phyloP scores from a whole-genome alignment of 2,888 invertebrate species.

The Aquatica leii region DNA sequence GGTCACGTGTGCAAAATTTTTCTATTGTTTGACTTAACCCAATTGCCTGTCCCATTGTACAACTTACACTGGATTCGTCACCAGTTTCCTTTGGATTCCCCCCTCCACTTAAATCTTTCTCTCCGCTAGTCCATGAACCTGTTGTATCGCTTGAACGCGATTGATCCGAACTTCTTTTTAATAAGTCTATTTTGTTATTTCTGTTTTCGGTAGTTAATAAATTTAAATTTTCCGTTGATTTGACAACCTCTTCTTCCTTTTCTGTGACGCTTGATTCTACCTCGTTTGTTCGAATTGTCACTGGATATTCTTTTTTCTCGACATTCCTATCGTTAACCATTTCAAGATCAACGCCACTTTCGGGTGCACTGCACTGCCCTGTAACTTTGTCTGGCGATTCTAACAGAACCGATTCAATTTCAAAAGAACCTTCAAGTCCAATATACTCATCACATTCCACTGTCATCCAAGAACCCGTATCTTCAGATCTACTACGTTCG shows the following conservation, averaged over 20 bases:
- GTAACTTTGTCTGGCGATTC: constrained; percentile 53
- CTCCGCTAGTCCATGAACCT: constrained; percentile 80
- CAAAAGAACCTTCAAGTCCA: constrained; percentile 71
- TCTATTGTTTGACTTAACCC: constrained; percentile 80
- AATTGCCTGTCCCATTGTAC: constrained; percentile 80
- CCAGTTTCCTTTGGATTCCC: constrained; percentile 69
- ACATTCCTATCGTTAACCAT: not conserved
- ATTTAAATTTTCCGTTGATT: constrained; percentile 42
- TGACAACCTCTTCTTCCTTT: constrained; percentile 36
- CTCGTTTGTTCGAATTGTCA: constrained; percentile 28
- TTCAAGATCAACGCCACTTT: not conserved
- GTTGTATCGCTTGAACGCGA: constrained; percentile 81
- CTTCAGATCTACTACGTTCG: constrained; percentile 70
- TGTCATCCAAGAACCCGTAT: constrained; percentile 74
- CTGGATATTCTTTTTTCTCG: constrained; percentile 18
- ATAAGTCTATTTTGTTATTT: constrained; percentile 63
- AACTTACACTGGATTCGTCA: constrained; percentile 79
- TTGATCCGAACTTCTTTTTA: constrained; percentile 76
- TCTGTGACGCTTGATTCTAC: too few species aligned
- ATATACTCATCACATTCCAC: constrained; percentile 73
- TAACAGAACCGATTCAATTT: constrained; percentile 57
- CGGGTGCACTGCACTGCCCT: constrained; percentile 9
- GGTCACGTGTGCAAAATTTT: constrained; percentile 71
- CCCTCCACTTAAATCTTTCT: constrained; percentile 74
- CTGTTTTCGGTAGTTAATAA: constrained; percentile 62